These are phyloP conservation scores for Esox niger DNA, from an alignment of 2,113 vertebrate species.

Conservation along the genomic window DNA sequence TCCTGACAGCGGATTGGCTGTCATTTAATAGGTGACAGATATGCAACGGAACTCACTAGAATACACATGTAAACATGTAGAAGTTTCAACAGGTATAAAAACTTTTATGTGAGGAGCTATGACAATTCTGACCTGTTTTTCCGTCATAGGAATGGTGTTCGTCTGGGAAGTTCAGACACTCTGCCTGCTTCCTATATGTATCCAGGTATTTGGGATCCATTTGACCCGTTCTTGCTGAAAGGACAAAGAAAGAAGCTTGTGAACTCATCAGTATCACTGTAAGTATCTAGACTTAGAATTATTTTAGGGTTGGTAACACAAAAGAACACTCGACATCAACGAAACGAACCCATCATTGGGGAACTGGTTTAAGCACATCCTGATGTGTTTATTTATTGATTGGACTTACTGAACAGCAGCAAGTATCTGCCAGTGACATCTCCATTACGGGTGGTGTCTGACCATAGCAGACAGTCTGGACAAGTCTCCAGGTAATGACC, in stretches of 20 bases:
- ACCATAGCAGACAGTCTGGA: slow-evolving; percentile 66
- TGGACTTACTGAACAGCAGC: slow-evolving; percentile 62
- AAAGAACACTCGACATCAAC: too few relatives aligned
- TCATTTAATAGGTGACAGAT: too few relatives aligned
- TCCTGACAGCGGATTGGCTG: too few relatives aligned
- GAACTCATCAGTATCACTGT: not conserved
- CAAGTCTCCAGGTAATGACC: slow-evolving; percentile 63
- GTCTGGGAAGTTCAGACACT: slow-evolving; percentile 61
- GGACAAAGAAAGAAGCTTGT: not conserved
- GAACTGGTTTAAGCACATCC: too few relatives aligned
- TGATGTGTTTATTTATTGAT: too few relatives aligned
- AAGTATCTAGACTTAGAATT: not conserved
- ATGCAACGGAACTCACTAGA: too few relatives aligned
- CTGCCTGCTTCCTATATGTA: slow-evolving; percentile 56
- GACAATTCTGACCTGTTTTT: slow-evolving; percentile 48
- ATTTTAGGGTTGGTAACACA: too few relatives aligned
- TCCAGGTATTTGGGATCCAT: slow-evolving; percentile 49
- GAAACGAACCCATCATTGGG: too few relatives aligned
- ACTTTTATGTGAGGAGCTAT: not conserved
- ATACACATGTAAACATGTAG: not conserved
- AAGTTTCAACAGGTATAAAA: not conserved
- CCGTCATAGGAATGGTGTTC: slow-evolving; percentile 55
- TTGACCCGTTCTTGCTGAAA: slow-evolving; percentile 60
- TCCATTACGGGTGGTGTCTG: slow-evolving; percentile 58
- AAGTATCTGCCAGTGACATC: slow-evolving; percentile 59